A percentile compares a stretch with the other conserved stretches of the same genome.
phyloP scores from a whole-genome alignment of 2,113 vertebrate species.

The Hippoglossus stenolepis region DNA sequence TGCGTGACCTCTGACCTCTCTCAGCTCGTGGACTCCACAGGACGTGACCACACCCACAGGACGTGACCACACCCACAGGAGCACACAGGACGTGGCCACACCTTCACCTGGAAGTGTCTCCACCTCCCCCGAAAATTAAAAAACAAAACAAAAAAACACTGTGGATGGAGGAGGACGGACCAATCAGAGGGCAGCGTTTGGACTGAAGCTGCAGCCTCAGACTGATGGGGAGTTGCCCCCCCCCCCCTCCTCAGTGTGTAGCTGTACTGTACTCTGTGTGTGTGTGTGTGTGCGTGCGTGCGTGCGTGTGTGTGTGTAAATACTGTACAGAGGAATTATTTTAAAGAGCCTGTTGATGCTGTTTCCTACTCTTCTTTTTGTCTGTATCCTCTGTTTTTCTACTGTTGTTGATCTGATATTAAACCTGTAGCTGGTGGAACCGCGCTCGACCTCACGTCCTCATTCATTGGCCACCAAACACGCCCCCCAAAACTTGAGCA shows the following conservation, averaged over 20 bases:
- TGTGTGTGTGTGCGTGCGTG: constrained; percentile 84
- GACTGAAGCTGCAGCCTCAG: constrained; percentile 23
- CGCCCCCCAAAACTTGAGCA: neutral
- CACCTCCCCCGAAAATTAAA: constrained; percentile 6
- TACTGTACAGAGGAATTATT: constrained; percentile 96
- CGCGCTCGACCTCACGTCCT: constrained; percentile 56
- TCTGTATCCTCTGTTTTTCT: constrained; percentile 81
- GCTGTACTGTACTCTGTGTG: constrained; percentile 59
- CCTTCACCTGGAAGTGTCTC: constrained; percentile 25
- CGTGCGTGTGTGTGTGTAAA: constrained; percentile 86
- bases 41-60: constrained; percentile 1
- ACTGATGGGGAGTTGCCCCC: neutral
- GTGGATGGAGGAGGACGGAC: constrained; percentile 50
- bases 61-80: constrained; percentile 2
- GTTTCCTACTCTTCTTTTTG: constrained; percentile 75
- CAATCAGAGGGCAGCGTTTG: constrained; percentile 49
- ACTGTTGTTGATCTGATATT: constrained; percentile 82
- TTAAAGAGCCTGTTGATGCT: constrained; percentile 87
- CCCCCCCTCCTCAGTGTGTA: constrained; percentile 57
- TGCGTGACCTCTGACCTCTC: neutral
- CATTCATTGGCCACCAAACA: neutral
- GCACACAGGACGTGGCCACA: constrained; percentile 1
- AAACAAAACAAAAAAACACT: constrained; percentile 26
- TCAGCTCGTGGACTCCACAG: constrained; percentile 1
- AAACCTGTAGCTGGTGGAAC: constrained; percentile 82